Evolutionary conservation across 2,888 invertebrate species (phyloP), one percentile per base, ranked within the genome.

Genomic region (Aspidapion aeneum): DNA sequence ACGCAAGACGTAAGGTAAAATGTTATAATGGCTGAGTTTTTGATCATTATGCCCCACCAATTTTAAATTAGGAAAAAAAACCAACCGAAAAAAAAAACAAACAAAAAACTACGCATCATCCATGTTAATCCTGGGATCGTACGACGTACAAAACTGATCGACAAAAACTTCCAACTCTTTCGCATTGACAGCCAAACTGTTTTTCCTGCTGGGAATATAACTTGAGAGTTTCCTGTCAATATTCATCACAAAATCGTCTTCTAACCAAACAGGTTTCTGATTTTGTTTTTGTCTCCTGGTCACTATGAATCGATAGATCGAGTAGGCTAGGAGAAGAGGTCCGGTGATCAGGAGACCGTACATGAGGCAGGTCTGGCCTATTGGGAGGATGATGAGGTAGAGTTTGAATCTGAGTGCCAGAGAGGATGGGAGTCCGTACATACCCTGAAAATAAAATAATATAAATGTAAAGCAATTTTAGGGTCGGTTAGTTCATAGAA

Each of bases 311-410:
- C 74, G 75, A 65, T 74, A 75, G 0, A 87, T 78, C 12, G 85
- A 77, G 55, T 85, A 77, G 0, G 86, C 75, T 9, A 89, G 78
- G 22, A 86, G 78, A 0, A 82, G 69, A 0, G 82, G 82, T 0
- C 86, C 83, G 0, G 82, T 68, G 52, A 86, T 76, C 66, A 87
- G 82, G 1, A 79, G 72, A 0, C 82, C 57, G 72, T 87, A 89
- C 79, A 85, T 86, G 0, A 82, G 74, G 0, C 77, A 78, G 63
- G 81, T 79, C 75, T 90, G 87, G 0, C 86, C 82, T 0, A 85
- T 71, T 0, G 93, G 93, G 1, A 91, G 75, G 2, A 90, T 82
- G 74, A 90, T 89, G 2, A 93, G 78, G 76, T 93, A 93, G 12
- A 93, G 77, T 66, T 84, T 83, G 80, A 93, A 93, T 20, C 87